Base-by-base conservation (phyloP, 2,888 invertebrate genomes). In the Globia sparganii region DNA sequence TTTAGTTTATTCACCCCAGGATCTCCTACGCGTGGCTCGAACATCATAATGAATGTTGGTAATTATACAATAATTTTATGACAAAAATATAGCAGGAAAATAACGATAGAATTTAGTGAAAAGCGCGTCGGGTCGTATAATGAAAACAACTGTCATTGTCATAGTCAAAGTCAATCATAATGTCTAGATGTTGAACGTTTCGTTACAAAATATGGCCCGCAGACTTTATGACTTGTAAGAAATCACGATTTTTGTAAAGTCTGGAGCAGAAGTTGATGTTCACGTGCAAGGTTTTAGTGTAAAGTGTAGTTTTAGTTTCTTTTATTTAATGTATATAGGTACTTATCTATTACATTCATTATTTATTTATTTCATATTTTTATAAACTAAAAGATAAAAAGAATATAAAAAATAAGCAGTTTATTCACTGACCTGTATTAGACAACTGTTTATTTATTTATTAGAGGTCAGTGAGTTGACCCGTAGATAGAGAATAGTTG, bases 11-110 rank as follows among this genome's bases (percentile, higher is more conserved):
- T 80, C 3, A 46, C 37, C 4, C 49, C 71, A 43, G 62, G 59
- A 59, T 76, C 67, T 31, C 75, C 75, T 21, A 75, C 73, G 37
- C 69, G 61, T 67, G 85, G 72, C 46, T 88, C 84, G 37, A 72
- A 82, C 87, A 88, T 86, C 37, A n/a, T 85, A n/a, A 28, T 49
- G 2, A 46, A 37, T 53, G 4, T 34, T 40, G 13, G 43, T 13
- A 67, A 62, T n/a, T 37, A n/a, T 25, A 59, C n/a, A 56, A 13
- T 43, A 43, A 68, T 37, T 68, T 34, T n/a, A 18, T 5, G 2
- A 43, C 0, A 4, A 40, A 66, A 61, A 8, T 56, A 34, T 4
- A 69, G 1, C 34, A 49, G 40, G 9, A 15, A 56, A 67, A 49
- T 66, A 72, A 5, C 25, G 18, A 43, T 59, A 18, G 15, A 77